Percentiles rank a stretch among this genome's conserved stretches.
Evolutionary conservation across 2,797 vertebrate genomes (phyloP).

Genomic region (Notolepis coatsorum): DNA sequence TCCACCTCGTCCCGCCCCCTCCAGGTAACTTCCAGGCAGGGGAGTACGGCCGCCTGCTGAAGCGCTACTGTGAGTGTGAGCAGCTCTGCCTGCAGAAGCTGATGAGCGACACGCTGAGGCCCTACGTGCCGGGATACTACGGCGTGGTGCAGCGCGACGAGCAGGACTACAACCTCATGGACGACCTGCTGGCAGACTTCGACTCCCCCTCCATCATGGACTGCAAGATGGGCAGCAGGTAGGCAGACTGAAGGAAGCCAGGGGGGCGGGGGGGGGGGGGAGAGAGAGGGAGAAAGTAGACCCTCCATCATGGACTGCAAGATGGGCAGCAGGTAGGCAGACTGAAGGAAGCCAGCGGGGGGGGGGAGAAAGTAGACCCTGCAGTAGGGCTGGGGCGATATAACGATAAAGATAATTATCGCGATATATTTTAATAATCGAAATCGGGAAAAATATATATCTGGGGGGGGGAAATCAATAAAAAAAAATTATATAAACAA

Average conservation of each 20-base stretch:
- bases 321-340: slow-evolving; percentile 90
- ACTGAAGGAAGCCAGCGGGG: not conserved
- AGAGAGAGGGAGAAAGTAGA: not conserved
- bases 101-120: slow-evolving; percentile 77
- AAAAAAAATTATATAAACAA: too few species aligned
- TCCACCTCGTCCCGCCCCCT: not conserved
- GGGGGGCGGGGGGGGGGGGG: not conserved
- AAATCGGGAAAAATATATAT: too few species aligned
- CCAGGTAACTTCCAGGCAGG: slow-evolving; percentile 84
- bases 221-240: slow-evolving; percentile 96
- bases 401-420: too few species aligned
- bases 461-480: too few species aligned
- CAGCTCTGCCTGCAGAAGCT: slow-evolving; percentile 82
- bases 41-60: slow-evolving; percentile 80
- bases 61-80: slow-evolving; percentile 84
- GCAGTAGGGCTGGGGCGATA: slow-evolving; percentile 84
- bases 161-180: slow-evolving; percentile 92
- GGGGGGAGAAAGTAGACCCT: slow-evolving; percentile 61
- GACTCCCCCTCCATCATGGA: slow-evolving; percentile 93
- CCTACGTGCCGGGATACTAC: slow-evolving; percentile 85
- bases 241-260: slow-evolving; percentile 11
- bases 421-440: too few species aligned
- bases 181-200: slow-evolving; percentile 89
- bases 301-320: slow-evolving; percentile 97
- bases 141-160: slow-evolving; percentile 83